These are phyloP conservation scores for Propsilocerus akamusi DNA, from an alignment of 1,140 invertebrate species.

Conservation along the genomic window DNA sequence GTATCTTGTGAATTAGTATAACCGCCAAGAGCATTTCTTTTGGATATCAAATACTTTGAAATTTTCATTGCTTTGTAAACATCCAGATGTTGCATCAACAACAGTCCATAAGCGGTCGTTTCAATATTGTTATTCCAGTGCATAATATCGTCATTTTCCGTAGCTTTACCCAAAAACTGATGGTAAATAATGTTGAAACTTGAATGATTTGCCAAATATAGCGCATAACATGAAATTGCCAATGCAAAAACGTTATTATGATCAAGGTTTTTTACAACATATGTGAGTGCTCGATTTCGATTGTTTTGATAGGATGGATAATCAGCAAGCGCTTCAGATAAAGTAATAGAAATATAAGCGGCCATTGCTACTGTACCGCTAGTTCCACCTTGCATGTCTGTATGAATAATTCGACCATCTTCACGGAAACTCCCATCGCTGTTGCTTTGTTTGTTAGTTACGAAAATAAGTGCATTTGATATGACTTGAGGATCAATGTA, in stretches of 20 bases:
- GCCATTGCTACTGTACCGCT: constrained; percentile 48
- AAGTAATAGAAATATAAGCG: constrained; percentile 56
- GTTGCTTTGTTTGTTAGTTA: constrained; percentile 50
- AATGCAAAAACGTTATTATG: constrained; percentile 51
- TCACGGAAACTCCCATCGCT: constrained; percentile 76
- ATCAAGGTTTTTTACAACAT: constrained; percentile 43
- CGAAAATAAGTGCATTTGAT: constrained; percentile 54
- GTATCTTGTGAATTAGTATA: constrained; percentile 51
- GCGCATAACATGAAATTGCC: constrained; percentile 51
- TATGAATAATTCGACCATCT: constrained; percentile 50
- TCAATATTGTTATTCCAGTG: constrained; percentile 53
- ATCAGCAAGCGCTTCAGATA: constrained; percentile 42
- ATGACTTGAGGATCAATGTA: constrained; percentile 52
- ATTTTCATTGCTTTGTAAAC: constrained; percentile 41
- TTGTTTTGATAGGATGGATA: constrained; percentile 36
- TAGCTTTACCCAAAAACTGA: constrained; percentile 12
- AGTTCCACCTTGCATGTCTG: constrained; percentile 53
- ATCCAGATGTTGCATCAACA: constrained; percentile 40
- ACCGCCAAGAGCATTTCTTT: constrained; percentile 58
- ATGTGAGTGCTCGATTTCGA: constrained; percentile 38
- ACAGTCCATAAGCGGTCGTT: constrained; percentile 61
- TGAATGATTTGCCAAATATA: constrained; percentile 50
- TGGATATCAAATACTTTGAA: constrained; percentile 58
- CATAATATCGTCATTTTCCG: constrained; percentile 24
- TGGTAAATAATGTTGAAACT: constrained; percentile 11